These are phyloP conservation scores for Panorpa germanica DNA, from an alignment of 2,888 invertebrate genomes.

Conservation along the genomic window DNA sequence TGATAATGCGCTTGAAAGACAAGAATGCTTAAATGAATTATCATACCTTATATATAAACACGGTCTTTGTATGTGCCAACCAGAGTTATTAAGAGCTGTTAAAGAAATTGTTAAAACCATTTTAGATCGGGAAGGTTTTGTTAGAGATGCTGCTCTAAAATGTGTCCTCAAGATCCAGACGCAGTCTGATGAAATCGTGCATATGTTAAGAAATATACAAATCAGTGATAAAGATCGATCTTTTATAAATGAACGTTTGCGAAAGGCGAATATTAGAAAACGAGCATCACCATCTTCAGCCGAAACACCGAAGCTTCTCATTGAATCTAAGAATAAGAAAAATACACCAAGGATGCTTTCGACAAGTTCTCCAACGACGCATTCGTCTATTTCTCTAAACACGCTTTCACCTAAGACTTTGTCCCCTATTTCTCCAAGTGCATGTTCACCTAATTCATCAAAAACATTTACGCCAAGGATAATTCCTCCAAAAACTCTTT, in stretches of 20 bases:
- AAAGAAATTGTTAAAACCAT: constrained; percentile 89
- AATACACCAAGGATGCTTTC: too few relatives aligned
- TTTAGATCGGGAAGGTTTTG: constrained; percentile 88
- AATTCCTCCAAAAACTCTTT: too few relatives aligned
- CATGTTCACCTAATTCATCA: too few relatives aligned
- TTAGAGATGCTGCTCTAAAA: constrained; percentile 89
- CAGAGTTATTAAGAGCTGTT: constrained; percentile 58
- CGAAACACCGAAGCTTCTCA: constrained; percentile 21
- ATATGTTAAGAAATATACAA: constrained; percentile 78
- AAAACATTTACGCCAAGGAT: too few relatives aligned
- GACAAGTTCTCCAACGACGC: too few relatives aligned
- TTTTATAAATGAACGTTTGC: constrained; percentile 88
- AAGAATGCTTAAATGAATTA: constrained; percentile 89
- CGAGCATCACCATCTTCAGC: constrained; percentile 23
- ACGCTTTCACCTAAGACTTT: too few relatives aligned
- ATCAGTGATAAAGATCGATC: constrained; percentile 89
- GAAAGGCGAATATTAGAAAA: constrained; percentile 44
- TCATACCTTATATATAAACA: constrained; percentile 69
- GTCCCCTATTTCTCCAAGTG: too few relatives aligned
- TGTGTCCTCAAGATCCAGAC: constrained; percentile 78
- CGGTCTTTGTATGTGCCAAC: constrained; percentile 68
- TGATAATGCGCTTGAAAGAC: constrained; percentile 89
- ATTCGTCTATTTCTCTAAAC: too few relatives aligned
- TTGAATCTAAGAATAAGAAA: too few relatives aligned
- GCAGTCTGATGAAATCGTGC: constrained; percentile 80